Evolutionary conservation across 2,888 invertebrate genomes (phyloP), one percentile per base, ranked within the genome.

Genomic region (Mayetiola destructor): DNA sequence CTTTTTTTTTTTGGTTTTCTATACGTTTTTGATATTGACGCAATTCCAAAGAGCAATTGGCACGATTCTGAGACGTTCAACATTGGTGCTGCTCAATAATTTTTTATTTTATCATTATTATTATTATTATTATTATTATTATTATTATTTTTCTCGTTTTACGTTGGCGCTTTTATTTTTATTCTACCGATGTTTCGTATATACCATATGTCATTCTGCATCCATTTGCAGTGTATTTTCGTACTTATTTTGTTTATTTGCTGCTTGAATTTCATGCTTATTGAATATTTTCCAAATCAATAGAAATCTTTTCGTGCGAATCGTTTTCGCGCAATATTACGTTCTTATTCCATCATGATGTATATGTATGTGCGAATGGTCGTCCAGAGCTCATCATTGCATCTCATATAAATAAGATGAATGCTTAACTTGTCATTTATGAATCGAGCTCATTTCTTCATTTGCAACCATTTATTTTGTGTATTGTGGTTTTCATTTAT

Each of bases 271-370:
- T 48, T 48, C 27, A 48, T 48, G 48, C 23, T 48, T 48, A 48
- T 48, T 27, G 48, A 48, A 48, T 48, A 48, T 48, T 48, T 48
- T 48, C 48, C 48, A 16, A 48, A 48, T 48, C 48, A 48, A 48
- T 48, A 27, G 48, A n/a, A 48, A 48, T 48, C 48, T n/a, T 48
- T 48, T 48, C 48, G 48, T 48, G 48, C 48, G 48, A 48, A 48
- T 48, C 48, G 48, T 48, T 48, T 48, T 48, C 27, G 48, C 48
- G 27, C 48, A 48, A 27, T n/a, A n/a, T 48, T 48, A 8, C 27
- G 16, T 16, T 42, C n/a, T n/a, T n/a, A n/a, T n/a, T n/a, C n/a
- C n/a, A n/a, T n/a, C n/a, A n/a, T n/a, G n/a, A n/a, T n/a, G n/a
- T n/a, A n/a, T n/a, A n/a, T n/a, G n/a, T n/a, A n/a, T n/a, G 32